Base-by-base conservation (phyloP, 2,113 vertebrate species). In the Vidua macroura region DNA sequence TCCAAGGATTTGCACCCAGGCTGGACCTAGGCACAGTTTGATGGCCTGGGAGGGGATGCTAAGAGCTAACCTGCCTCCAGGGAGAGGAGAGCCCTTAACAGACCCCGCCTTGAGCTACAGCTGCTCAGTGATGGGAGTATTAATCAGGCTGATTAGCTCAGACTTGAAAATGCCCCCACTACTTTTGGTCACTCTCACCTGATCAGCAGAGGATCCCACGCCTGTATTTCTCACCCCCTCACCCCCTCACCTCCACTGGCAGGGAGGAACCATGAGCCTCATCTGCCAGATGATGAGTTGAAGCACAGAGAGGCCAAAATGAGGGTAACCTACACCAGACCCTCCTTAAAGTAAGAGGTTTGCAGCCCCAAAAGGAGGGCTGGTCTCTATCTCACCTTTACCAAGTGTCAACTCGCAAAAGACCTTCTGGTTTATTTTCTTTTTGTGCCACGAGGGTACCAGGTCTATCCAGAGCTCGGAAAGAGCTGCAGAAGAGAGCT, bases 261-360 rank as follows among this genome's bases (percentile, higher is more conserved):
- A 25, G 25, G 30, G 56, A 66, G 48, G 35, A 49, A 6, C 30
- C 12, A 2, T 1, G 18, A 67, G 28, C 11, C 15, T 62, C 20
- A 11, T 37, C 10, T 81, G 33, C 9, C 51, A 39, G 70, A 2
- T 25, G 51, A 86, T 9, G 49, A 35, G 22, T 6, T 12, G 30
- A 55, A 44, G 27, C 27, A 52, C 15, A 28, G 46, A 51, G 46
- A 56, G 19, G 21, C 7, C 64, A 12, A 39, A 60, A 68, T 5
- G 9, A 4, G 13, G 6, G 3, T 23, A 51, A 43, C 9, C 3
- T 15, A 1, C 4, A 51, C 7, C 8, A 28, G n/a, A 9, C 2
- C 7, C 25, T n/a, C 10, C 7, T 52, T 1, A 1, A 10, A n/a
- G 17, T 2, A 16, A 22, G 16, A 13, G 3, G 1, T 39, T 44